A percentile compares a stretch with the other conserved stretches of the same genome.
Evolutionary conservation across 2,113 vertebrate species (phyloP).

Genomic region (Paramormyrops kingsleyae): DNA sequence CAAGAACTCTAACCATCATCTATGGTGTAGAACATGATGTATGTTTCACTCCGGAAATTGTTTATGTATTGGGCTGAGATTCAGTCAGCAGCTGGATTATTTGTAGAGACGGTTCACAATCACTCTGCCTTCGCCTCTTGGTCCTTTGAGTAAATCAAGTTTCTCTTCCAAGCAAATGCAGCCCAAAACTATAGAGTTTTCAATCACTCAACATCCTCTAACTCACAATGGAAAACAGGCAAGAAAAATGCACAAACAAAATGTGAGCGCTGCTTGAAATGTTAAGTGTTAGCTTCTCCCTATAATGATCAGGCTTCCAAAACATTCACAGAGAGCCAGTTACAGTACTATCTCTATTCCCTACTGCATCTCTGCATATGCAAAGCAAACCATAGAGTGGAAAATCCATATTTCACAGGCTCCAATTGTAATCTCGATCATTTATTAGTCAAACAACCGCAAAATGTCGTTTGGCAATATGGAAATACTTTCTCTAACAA

Average conservation of each 20-base stretch:
- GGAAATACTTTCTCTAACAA: background rate
- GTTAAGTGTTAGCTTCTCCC: background rate
- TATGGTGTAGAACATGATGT: background rate
- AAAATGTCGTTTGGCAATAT: background rate
- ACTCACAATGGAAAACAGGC: background rate
- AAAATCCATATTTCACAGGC: background rate
- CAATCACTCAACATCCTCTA: background rate
- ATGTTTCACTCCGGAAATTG: background rate
- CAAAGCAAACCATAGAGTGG: background rate
- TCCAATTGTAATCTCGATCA: background rate
- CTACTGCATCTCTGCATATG: background rate
- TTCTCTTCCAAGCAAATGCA: constrained; percentile 7
- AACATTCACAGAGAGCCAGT: background rate
- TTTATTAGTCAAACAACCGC: background rate
- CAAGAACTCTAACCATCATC: background rate
- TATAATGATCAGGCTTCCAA: constrained; percentile 10
- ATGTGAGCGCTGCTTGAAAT: constrained; percentile 14
- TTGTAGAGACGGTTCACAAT: background rate
- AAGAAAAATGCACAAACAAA: background rate
- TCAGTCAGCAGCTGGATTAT: background rate
- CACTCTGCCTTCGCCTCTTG: background rate
- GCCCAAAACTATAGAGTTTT: background rate
- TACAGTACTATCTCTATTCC: no score
- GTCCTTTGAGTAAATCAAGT: background rate
- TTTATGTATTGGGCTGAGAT: background rate